A percentile compares a stretch with the other conserved stretches of the same genome.
These are phyloP conservation scores for Oscheius sp. DNA, from an alignment of 2,888 invertebrate genomes.

Conservation along the genomic window DNA sequence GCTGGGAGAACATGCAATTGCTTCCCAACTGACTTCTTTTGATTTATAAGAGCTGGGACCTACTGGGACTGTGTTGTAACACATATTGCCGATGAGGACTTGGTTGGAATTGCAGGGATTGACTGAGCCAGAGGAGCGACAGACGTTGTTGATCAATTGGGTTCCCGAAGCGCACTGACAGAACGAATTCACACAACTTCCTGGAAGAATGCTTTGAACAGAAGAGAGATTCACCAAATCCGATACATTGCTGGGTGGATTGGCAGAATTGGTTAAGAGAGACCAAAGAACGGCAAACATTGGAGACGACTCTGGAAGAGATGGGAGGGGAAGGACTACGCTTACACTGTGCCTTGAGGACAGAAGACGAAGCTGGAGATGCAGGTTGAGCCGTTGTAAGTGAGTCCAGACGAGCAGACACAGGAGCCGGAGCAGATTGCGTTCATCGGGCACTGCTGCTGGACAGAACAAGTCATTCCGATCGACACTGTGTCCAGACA, in stretches of 20 bases:
- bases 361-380: not conserved
- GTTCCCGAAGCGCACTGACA: conserved; percentile 12
- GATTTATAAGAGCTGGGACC: not conserved
- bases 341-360: conserved; percentile 4
- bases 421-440: conserved; percentile 17
- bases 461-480: not conserved
- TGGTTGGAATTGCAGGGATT: conserved; percentile 5
- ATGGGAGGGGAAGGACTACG: not conserved
- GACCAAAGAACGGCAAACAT: conserved; percentile 6
- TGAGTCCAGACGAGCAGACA: not conserved
- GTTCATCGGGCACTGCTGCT: conserved; percentile 1
- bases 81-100: conserved; percentile 19
- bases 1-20: not conserved
- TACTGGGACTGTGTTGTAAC: conserved; percentile 13
- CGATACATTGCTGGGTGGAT: conserved; percentile 11
- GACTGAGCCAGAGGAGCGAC: not conserved
- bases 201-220: too few relatives aligned
- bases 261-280: conserved; percentile 20
- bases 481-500: conserved; percentile 16
- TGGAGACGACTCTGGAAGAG: conserved; percentile 11
- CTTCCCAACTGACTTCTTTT: not conserved
- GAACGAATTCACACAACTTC: not conserved
- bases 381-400: conserved; percentile 9
- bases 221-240: conserved; percentile 21
- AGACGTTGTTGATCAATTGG: not conserved